phyloP scores from a whole-genome alignment of 2,888 invertebrate species.

The Eupithecia tripunctaria region DNA sequence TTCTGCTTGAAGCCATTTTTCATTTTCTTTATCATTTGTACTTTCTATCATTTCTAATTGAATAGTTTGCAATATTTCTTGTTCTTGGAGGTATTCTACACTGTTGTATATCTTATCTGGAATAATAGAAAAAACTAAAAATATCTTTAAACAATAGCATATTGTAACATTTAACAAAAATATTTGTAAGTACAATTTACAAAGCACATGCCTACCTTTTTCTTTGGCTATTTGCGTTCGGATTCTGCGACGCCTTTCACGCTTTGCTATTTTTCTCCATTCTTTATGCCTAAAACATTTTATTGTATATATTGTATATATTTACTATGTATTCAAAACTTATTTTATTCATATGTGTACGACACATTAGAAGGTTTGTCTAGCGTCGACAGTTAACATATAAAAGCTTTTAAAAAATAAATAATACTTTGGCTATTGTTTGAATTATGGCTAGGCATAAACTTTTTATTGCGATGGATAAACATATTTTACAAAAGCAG shows the following conservation, averaged over 20 bases:
- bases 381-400: too few species aligned
- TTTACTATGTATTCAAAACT: too few species aligned
- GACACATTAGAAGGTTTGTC: too few species aligned
- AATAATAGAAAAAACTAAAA: conserved; percentile 2
- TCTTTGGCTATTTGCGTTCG: conserved; percentile 85
- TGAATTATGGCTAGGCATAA: too few species aligned
- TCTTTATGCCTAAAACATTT: conserved; percentile 84
- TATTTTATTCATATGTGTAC: too few species aligned
- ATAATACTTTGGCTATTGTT: not conserved
- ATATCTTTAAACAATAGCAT: not conserved
- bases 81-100: conserved; percentile 47
- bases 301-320: too few species aligned
- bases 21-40: conserved; percentile 83
- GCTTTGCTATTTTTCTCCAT: conserved; percentile 91
- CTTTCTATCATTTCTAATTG: conserved; percentile 82
- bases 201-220: conserved; percentile 71
- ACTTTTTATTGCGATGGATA: not conserved
- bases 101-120: conserved; percentile 37
- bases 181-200: not conserved
- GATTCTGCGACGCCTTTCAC: conserved; percentile 87
- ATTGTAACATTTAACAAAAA: too few species aligned
- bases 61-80: conserved; percentile 80
- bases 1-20: conserved; percentile 88
- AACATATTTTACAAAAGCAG: not conserved
- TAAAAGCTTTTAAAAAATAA: too few species aligned